Evolutionary conservation across 2,888 invertebrate genomes (phyloP), one percentile per base, ranked within the genome.

Genomic region (Microdon myrmicae): DNA sequence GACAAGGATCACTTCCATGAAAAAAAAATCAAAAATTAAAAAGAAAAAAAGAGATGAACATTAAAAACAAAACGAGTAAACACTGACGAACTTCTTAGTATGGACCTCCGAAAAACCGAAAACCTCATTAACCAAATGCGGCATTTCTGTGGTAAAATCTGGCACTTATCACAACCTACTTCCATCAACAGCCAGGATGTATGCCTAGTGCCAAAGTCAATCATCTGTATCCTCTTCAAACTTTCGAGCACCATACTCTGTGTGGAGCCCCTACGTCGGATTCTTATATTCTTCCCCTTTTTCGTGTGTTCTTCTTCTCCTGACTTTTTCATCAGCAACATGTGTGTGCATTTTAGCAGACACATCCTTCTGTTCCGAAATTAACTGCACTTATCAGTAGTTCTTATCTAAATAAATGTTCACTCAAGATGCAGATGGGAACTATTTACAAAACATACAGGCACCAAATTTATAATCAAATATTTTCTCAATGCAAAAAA

Each of bases 141-240:
- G 8, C 31, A 14, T 39, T 49, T 6, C 22, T 12, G 12, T 20
- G 23, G 25, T 5, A 23, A 10, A 25, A 10, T n/a, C n/a, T 20
- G 19, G 17, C 20, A 17, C 16, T 39, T 34, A 28, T 38, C 38
- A 55, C 37, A 32, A 55, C 20, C 17, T 25, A 34, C 35, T 12
- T 51, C 45, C 17, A 14, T 19, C 5, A 17, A 14, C 38, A 28
- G 22, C 14, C 64, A 64, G 64, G 64, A 64, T 64, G 51, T 47
- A 43, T 51, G 64, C 58, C 47, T 32, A 47, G 19, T 64, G 43
- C 31, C 47, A 41, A 41, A 49, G 37, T 47, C 58, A 64, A 51
- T 64, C 61, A 64, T 64, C 61, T 64, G 64, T 64, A 38, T 64
- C 64, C 64, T 64, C 64, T 64, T 64, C 47, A 64, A 5, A 39